phyloP scores from a whole-genome alignment of 2,797 vertebrate species.

The Lerista edwardsae region DNA sequence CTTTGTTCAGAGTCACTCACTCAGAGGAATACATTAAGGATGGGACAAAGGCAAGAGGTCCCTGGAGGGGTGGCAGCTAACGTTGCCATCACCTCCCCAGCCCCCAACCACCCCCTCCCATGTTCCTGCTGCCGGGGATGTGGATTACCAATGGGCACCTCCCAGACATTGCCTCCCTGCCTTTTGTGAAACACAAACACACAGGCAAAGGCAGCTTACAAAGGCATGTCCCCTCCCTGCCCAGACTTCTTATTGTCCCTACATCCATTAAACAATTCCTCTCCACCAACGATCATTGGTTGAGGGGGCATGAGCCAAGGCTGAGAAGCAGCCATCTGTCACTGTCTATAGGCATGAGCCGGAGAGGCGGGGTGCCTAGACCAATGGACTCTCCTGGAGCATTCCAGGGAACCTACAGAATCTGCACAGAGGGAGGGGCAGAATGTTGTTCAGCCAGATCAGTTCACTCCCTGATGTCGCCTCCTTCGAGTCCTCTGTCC shows the following conservation, averaged over 20 bases:
- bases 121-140: slow-evolving; percentile 38
- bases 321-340: slow-evolving; percentile 76
- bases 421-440: background rate
- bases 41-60: slow-evolving; percentile 80
- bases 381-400: background rate
- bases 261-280: slow-evolving; percentile 28
- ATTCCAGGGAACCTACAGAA: slow-evolving; percentile 13
- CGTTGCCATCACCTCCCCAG: slow-evolving; percentile 42
- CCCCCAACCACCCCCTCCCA: slow-evolving; percentile 5
- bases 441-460: background rate
- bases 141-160: slow-evolving; percentile 54
- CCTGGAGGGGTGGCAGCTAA: slow-evolving; percentile 62
- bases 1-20: slow-evolving; percentile 81
- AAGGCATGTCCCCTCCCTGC: slow-evolving; percentile 55
- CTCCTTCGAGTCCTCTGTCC: background rate
- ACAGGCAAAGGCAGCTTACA: slow-evolving; percentile 56
- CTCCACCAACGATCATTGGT: slow-evolving; percentile 37
- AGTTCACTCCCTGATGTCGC: no score
- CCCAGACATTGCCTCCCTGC: slow-evolving; percentile 40
- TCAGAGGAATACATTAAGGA: slow-evolving; percentile 80
- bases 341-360: slow-evolving; percentile 44
- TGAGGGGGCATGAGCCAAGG: slow-evolving; percentile 39
- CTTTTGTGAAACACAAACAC: slow-evolving; percentile 27
- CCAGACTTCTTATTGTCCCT: slow-evolving; percentile 36
- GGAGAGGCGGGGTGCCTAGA: slow-evolving; percentile 37